Evolutionary conservation across 2,113 vertebrate species (phyloP).

Genomic region (Elephas maximus): DNA sequence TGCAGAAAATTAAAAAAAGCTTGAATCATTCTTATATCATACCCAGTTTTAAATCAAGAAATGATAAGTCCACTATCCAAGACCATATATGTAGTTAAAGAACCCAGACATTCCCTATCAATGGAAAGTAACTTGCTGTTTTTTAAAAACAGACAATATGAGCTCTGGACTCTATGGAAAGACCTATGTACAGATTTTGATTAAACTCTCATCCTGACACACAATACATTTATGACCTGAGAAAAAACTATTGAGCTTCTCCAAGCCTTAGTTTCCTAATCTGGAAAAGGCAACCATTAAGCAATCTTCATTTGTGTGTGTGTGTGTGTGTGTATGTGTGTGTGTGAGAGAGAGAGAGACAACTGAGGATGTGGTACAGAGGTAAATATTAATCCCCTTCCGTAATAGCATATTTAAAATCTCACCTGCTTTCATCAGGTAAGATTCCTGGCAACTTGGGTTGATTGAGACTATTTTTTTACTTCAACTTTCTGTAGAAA

Average conservation of each 20-base stretch:
- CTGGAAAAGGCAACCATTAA: neutral
- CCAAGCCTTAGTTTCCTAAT: neutral
- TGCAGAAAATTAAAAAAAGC: neutral
- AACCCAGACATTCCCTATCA: neutral
- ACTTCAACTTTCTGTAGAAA: neutral
- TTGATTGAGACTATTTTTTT: neutral
- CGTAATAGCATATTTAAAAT: neutral
- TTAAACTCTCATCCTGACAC: neutral
- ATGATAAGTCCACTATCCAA: neutral
- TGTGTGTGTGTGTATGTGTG: neutral
- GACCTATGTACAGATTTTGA: neutral
- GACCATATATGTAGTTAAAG: neutral
- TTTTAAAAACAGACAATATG: neutral
- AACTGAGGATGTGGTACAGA: neutral
- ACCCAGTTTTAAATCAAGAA: neutral
- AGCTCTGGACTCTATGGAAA: neutral
- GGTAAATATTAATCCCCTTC: neutral
- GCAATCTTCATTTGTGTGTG: neutral
- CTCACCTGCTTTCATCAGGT: neutral
- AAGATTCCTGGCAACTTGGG: neutral
- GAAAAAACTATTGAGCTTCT: neutral
- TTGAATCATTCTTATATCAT: neutral
- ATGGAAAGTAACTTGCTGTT: neutral
- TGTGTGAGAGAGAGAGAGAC: neutral
- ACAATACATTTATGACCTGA: neutral